These are phyloP conservation scores for Cinclus cinclus DNA, from an alignment of 2,113 vertebrate species.

Conservation along the genomic window DNA sequence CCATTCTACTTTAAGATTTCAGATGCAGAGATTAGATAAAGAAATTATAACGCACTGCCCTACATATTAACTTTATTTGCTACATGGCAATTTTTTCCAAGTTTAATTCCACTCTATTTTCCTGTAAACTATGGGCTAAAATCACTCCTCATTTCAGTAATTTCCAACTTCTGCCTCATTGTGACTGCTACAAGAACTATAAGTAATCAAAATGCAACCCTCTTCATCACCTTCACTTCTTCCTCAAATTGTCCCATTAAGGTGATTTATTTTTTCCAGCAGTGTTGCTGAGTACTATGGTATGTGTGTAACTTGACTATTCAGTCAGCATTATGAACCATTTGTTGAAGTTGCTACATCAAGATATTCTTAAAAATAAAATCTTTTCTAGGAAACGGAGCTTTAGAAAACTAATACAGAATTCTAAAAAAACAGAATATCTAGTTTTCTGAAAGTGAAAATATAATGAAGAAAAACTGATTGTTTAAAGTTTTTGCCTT, in stretches of 20 bases:
- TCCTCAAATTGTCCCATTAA: not conserved
- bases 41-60: not conserved
- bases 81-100: not conserved
- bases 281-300: not conserved
- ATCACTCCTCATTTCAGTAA: not conserved
- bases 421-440: not conserved
- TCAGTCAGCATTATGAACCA: not conserved
- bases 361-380: not conserved
- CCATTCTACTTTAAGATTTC: not conserved
- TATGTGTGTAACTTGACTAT: not conserved
- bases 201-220: not conserved
- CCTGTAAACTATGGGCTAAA: not conserved
- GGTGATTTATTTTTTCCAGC: not conserved
- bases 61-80: not conserved
- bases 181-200: not conserved
- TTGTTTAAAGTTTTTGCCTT: not conserved
- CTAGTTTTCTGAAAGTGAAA: not conserved
- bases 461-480: not conserved
- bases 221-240: not conserved
- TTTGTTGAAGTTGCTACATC: not conserved
- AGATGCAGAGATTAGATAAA: not conserved
- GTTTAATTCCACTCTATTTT: not conserved
- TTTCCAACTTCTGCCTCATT: not conserved
- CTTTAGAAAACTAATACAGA: not conserved
- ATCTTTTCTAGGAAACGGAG: not conserved